A percentile compares a stretch with the other conserved stretches of the same genome.
Evolutionary conservation across 2,888 invertebrate genomes (phyloP).

Genomic region (Drosophila melanocephala): DNA sequence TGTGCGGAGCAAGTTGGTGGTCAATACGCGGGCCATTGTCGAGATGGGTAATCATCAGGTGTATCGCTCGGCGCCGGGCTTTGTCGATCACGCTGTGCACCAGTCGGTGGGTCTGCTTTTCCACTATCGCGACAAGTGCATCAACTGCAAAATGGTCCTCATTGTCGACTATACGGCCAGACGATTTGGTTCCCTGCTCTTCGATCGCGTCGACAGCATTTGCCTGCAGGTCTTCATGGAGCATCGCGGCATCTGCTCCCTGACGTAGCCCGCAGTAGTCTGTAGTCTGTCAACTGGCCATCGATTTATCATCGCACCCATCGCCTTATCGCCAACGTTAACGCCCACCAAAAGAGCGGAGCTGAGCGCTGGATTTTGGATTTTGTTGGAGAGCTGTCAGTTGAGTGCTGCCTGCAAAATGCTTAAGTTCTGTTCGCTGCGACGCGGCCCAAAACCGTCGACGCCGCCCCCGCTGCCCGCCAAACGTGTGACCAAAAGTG

Average conservation of each 20-base stretch:
- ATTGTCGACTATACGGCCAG: slow-evolving; percentile 83
- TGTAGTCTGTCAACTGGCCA: not conserved
- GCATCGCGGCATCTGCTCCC: slow-evolving; percentile 75
- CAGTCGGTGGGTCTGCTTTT: slow-evolving; percentile 82
- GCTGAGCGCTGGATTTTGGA: not conserved
- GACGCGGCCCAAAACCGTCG: slow-evolving; percentile 38
- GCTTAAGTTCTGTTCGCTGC: slow-evolving; percentile 83
- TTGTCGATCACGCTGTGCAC: slow-evolving; percentile 77
- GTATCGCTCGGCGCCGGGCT: slow-evolving; percentile 76
- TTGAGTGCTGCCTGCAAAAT: slow-evolving; percentile 53
- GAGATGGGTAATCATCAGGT: slow-evolving; percentile 97
- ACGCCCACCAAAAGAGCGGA: slow-evolving; percentile 66
- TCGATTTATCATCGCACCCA: not conserved
- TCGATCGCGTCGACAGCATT: slow-evolving; percentile 82
- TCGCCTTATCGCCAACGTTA: slow-evolving; percentile 47
- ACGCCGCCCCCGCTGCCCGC: slow-evolving; percentile 37
- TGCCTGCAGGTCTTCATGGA: slow-evolving; percentile 80
- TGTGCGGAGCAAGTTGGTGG: slow-evolving; percentile 94
- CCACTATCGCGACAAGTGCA: slow-evolving; percentile 84
- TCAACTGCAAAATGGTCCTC: slow-evolving; percentile 76
- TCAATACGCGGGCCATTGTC: slow-evolving; percentile 92
- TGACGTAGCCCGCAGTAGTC: slow-evolving; percentile 50
- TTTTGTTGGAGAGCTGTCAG: slow-evolving; percentile 21
- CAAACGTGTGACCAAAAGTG: slow-evolving; percentile 75
- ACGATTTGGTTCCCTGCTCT: slow-evolving; percentile 83